Evolutionary conservation across 2,888 invertebrate species (phyloP).

Genomic region (Leucozona laternaria): DNA sequence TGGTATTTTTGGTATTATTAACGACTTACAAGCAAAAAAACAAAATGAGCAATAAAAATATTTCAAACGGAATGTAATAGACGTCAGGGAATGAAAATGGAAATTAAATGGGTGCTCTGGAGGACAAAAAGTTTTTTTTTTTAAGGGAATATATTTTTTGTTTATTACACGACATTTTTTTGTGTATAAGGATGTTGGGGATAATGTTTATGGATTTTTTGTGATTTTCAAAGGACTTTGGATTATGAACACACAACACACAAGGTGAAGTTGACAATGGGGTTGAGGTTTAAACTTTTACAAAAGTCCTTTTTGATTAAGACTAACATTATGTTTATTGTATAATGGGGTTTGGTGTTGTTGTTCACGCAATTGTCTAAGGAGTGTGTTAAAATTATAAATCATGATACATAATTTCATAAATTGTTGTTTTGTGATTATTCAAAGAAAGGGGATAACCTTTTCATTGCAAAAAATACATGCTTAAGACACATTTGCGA

Average conservation of each 20-base stretch:
- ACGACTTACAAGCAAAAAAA: constrained; percentile 26
- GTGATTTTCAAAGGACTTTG: neutral
- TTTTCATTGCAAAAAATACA: too few relatives aligned
- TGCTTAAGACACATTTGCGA: too few relatives aligned
- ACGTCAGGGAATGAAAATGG: constrained; percentile 33
- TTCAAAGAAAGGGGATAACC: neutral
- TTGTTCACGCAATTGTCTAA: neutral
- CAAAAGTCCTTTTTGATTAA: neutral
- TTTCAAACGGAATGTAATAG: constrained; percentile 40
- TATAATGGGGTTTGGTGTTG: neutral
- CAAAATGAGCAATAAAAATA: constrained; percentile 40
- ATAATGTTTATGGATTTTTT: constrained; percentile 21
- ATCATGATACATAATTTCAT: neutral
- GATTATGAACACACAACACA: neutral
- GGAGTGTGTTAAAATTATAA: neutral
- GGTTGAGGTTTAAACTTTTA: neutral
- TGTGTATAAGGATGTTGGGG: neutral
- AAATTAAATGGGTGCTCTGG: constrained; percentile 23
- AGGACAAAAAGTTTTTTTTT: constrained; percentile 20
- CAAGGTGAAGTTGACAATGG: neutral
- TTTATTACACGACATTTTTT: constrained; percentile 28
- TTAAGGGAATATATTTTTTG: neutral
- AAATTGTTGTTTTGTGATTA: neutral
- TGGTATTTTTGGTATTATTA: constrained; percentile 31
- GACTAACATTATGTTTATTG: constrained; percentile 5